These are phyloP conservation scores for Melanotaenia maccullochi DNA, from an alignment of 2,797 vertebrate genomes.

Conservation along the genomic window DNA sequence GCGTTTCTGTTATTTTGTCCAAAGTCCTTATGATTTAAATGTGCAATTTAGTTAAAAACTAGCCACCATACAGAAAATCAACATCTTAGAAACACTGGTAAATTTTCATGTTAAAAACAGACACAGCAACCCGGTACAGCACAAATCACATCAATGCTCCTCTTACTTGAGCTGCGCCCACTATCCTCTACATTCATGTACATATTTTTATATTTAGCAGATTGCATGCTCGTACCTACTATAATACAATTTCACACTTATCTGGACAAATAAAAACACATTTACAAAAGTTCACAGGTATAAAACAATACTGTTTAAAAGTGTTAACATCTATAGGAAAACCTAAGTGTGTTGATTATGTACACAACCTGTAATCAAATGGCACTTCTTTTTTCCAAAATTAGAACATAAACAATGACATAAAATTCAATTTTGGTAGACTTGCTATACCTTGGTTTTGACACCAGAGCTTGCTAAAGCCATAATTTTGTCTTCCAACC, in stretches of 20 bases:
- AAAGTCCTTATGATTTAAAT: background rate
- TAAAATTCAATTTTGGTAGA: conserved; percentile 15
- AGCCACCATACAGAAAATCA: conserved; percentile 2
- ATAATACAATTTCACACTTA: conserved; percentile 50
- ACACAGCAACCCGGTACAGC: conserved; percentile 30
- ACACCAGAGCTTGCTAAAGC: conserved; percentile 95
- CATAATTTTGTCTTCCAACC: conserved; percentile 96
- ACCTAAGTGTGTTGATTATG: conserved; percentile 46
- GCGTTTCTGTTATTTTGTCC: conserved; percentile 20
- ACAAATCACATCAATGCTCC: conserved; percentile 38
- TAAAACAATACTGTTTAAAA: conserved; percentile 71
- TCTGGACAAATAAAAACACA: conserved; percentile 51
- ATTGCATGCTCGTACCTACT: conserved; percentile 44
- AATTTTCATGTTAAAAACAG: conserved; percentile 15
- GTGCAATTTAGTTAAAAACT: background rate
- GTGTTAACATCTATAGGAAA: conserved; percentile 40
- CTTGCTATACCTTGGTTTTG: conserved; percentile 86
- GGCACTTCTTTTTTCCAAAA: conserved; percentile 41
- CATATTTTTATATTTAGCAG: conserved; percentile 29
- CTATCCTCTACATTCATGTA: conserved; percentile 40
- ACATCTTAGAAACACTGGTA: conserved; percentile 20
- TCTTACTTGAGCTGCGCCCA: conserved; percentile 8
- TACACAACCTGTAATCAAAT: conserved; percentile 40
- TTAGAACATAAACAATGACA: conserved; percentile 17
- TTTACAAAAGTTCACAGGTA: conserved; percentile 55